These are phyloP conservation scores for Aurelia sp. DNA, from an alignment of 30 jellyfish, hydroid and myxozoan genomes.

Conservation along the genomic window DNA sequence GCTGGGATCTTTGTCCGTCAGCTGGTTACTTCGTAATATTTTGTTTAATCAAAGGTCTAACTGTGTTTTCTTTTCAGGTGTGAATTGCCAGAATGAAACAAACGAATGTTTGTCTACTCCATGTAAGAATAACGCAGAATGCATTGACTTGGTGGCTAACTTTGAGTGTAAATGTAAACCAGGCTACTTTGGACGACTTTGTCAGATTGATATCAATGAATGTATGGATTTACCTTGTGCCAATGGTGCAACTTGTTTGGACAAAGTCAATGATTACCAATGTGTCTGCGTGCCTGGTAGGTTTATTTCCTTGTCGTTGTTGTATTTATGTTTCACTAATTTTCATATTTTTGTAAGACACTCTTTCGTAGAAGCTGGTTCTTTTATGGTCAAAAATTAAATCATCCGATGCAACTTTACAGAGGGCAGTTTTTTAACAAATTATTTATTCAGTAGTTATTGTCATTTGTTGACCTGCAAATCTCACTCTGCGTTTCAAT, in stretches of 20 bases:
- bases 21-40: no score
- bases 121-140: constrained; percentile 83
- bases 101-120: constrained; percentile 84
- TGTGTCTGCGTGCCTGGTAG: constrained; percentile 87
- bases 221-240: constrained; percentile 83
- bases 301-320: neutral
- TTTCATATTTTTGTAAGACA: neutral
- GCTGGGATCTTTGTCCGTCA: no score
- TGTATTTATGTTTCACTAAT: neutral
- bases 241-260: constrained; percentile 82
- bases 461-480: no score
- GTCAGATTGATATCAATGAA: constrained; percentile 83
- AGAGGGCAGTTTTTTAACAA: no score
- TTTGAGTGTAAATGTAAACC: constrained; percentile 82
- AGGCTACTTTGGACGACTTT: constrained; percentile 78
- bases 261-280: constrained; percentile 68
- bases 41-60: no score
- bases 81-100: constrained; percentile 74
- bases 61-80: constrained; percentile 31
- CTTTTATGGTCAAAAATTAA: neutral
- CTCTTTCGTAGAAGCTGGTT: neutral
- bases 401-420: no score
- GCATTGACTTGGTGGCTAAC: constrained; percentile 74
- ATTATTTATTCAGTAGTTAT: no score
- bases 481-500: no score